Evolutionary conservation across 1,140 invertebrate species (phyloP).

Genomic region (Drosophila saltans): DNA sequence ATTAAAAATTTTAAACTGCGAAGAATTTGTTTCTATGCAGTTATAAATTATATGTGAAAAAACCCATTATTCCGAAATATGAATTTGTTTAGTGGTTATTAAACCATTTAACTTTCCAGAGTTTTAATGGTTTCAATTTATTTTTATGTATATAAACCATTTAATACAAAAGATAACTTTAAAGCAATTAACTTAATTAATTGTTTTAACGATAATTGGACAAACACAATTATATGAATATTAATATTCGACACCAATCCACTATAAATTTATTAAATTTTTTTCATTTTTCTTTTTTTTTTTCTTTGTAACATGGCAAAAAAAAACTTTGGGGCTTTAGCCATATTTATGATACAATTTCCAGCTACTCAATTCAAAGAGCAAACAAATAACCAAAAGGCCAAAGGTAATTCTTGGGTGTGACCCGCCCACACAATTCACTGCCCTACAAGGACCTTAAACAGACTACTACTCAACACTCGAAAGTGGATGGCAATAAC

Average conservation of each 20-base stretch:
- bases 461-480: constrained; percentile 47
- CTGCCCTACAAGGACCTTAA: background rate
- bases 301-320: background rate
- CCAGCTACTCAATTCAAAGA: constrained; percentile 42
- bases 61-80: too few relatives aligned
- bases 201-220: too few relatives aligned
- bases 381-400: constrained; percentile 55
- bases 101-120: too few relatives aligned
- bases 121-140: too few relatives aligned
- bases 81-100: too few relatives aligned
- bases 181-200: background rate
- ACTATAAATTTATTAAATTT: background rate
- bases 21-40: too few relatives aligned
- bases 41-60: too few relatives aligned
- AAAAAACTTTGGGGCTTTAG: background rate
- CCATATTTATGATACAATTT: constrained; percentile 12
- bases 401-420: constrained; percentile 58
- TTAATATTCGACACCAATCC: background rate
- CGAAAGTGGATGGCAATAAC: constrained; percentile 29
- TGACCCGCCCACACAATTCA: background rate
- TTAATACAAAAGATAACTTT: too few relatives aligned
- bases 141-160: too few relatives aligned
- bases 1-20: too few relatives aligned
- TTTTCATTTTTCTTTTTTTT: background rate
- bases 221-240: background rate